These are phyloP conservation scores for Craniophora ligustri DNA, from an alignment of 2,888 invertebrate genomes.

Conservation along the genomic window DNA sequence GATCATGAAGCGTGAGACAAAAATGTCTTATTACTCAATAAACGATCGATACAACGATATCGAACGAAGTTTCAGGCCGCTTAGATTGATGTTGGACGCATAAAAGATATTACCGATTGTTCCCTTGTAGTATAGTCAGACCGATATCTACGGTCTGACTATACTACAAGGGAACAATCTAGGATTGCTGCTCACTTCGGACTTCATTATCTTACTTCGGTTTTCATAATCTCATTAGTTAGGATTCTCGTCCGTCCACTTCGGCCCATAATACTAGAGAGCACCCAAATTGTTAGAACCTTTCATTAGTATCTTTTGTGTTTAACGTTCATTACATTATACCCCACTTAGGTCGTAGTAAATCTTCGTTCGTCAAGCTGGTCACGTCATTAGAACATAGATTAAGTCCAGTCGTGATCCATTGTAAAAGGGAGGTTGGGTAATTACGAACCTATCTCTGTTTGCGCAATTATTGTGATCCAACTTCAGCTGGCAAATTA, in stretches of 20 bases:
- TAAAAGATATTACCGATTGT: constrained; percentile 2
- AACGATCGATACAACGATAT: constrained; percentile 6
- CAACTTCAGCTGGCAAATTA: constrained; percentile 31
- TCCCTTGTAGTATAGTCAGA: too few relatives aligned
- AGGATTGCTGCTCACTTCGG: neutral
- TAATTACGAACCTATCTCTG: constrained; percentile 56
- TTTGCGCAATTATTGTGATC: constrained; percentile 45
- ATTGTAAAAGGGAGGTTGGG: constrained; percentile 47
- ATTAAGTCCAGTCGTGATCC: constrained; percentile 62
- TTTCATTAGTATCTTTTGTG: constrained; percentile 23
- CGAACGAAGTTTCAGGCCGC: constrained; percentile 18
- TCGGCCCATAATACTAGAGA: neutral
- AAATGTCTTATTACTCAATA: constrained; percentile 25
- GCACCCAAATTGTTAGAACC: constrained; percentile 1
- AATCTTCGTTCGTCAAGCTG: constrained; percentile 41
- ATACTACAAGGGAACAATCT: too few relatives aligned
- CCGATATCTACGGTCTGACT: too few relatives aligned
- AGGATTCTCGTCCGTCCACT: neutral
- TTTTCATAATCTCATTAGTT: constrained; percentile 20
- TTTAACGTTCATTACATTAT: constrained; percentile 10
- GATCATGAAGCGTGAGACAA: constrained; percentile 20
- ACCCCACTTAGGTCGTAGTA: constrained; percentile 11
- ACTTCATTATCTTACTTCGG: neutral
- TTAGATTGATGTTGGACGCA: constrained; percentile 9
- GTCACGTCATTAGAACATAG: constrained; percentile 56